A percentile compares a stretch with the other conserved stretches of the same genome.
Evolutionary conservation across 30 jellyfish, hydroid and myxozoan genomes (phyloP).

Genomic region (Turritopsis dohrnii): DNA sequence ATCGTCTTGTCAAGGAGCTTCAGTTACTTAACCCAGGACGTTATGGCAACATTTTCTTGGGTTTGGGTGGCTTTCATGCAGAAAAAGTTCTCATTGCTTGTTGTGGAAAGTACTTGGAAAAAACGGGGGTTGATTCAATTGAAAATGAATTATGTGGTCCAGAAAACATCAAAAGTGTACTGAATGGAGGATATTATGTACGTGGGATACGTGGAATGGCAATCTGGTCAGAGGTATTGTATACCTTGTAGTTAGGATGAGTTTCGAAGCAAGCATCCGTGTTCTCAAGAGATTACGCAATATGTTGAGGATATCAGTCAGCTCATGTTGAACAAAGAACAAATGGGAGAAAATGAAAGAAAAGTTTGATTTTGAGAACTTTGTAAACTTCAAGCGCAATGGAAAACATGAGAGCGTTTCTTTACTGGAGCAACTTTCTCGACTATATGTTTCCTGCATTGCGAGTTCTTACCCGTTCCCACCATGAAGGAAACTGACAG

Average conservation of each 20-base stretch:
- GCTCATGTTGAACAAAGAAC: no score
- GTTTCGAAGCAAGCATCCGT: neutral
- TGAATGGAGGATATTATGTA: neutral
- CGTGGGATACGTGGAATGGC: conserved; percentile 6
- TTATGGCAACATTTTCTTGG: no score
- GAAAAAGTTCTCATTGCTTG: no score
- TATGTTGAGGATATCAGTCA: no score
- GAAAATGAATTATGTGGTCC: conserved; percentile 10
- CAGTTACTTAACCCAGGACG: no score
- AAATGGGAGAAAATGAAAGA: no score
- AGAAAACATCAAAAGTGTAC: neutral
- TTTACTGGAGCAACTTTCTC: conserved; percentile 6
- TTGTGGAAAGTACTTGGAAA: no score
- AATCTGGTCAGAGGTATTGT: neutral
- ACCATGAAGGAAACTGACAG: conserved; percentile 38
- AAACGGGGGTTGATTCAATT: neutral
- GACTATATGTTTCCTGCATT: neutral
- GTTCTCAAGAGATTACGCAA: neutral
- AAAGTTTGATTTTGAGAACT: no score
- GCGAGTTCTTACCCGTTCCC: conserved; percentile 37
- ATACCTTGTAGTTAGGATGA: neutral
- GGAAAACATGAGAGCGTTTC: no score
- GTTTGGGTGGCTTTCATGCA: no score
- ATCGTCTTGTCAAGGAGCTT: no score
- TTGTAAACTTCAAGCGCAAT: no score